Evolutionary conservation across 1,140 invertebrate genomes (phyloP).

Genomic region (Heliothis virescens): DNA sequence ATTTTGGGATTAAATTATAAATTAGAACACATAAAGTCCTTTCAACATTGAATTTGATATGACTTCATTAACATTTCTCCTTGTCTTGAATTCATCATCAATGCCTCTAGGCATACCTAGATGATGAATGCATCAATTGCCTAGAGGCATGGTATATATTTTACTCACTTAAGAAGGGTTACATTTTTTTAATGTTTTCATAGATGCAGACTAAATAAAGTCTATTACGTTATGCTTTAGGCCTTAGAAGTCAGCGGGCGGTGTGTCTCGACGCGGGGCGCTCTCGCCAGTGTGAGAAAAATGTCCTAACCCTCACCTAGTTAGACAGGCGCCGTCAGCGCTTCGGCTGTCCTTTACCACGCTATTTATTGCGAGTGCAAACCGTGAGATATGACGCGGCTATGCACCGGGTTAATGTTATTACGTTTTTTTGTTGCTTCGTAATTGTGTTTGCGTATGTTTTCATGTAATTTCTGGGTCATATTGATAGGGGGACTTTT

Average conservation of each 20-base stretch:
- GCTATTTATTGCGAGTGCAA: slow-evolving; percentile 16
- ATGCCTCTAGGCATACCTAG: too few species aligned
- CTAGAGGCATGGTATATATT: too few species aligned
- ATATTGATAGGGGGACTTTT: background rate
- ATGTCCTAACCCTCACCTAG: slow-evolving; percentile 49
- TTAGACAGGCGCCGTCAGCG: slow-evolving; percentile 44
- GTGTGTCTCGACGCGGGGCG: slow-evolving; percentile 30
- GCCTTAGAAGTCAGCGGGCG: slow-evolving; percentile 41
- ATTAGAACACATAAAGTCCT: too few species aligned
- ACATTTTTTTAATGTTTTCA: too few species aligned
- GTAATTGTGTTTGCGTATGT: background rate
- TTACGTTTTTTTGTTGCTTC: background rate
- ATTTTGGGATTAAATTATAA: too few species aligned
- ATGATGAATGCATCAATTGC: too few species aligned
- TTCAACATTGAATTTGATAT: too few species aligned
- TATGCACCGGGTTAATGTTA: background rate
- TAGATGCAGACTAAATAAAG: background rate
- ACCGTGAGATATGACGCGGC: slow-evolving; percentile 41
- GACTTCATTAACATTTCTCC: too few species aligned
- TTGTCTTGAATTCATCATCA: too few species aligned
- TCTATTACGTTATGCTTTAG: background rate
- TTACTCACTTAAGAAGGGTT: too few species aligned
- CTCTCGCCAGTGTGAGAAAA: slow-evolving; percentile 46
- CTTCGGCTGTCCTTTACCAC: slow-evolving; percentile 41
- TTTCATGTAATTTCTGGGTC: background rate